Evolutionary conservation across 2,888 invertebrate species (phyloP).

Genomic region (Muscina levida): DNA sequence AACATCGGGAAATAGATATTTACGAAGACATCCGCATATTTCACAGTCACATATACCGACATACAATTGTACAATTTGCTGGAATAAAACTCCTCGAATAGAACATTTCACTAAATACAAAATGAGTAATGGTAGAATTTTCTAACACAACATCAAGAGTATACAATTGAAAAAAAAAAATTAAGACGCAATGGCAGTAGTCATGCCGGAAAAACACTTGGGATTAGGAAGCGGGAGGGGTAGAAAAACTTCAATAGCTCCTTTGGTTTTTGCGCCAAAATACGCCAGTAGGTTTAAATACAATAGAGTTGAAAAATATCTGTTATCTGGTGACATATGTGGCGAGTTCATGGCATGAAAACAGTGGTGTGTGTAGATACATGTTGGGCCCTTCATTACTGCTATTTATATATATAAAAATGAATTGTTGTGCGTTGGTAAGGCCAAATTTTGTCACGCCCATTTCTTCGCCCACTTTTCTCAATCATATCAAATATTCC

Average conservation of each 20-base stretch:
- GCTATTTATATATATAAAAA: no score
- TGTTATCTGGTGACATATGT: constrained; percentile 24
- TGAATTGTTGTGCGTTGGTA: no score
- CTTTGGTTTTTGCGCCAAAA: background rate
- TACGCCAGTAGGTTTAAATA: constrained; percentile 9
- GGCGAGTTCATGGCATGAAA: background rate
- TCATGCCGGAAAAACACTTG: background rate
- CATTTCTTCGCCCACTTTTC: no score
- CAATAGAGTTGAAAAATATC: constrained; percentile 31
- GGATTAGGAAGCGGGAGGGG: background rate
- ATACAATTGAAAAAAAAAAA: background rate
- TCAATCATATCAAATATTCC: no score
- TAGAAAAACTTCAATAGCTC: constrained; percentile 3
- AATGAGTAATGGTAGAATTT: constrained; percentile 60
- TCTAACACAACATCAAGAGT: constrained; percentile 2
- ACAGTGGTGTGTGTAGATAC: no score
- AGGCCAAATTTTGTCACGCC: no score
- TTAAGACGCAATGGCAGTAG: background rate
- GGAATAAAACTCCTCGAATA: constrained; percentile 2
- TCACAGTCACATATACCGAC: constrained; percentile 32
- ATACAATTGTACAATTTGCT: constrained; percentile 33
- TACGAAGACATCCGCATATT: constrained; percentile 40
- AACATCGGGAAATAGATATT: constrained; percentile 14
- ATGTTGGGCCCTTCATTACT: no score
- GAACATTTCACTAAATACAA: constrained; percentile 54